Percentiles rank a stretch among this genome's conserved stretches.
Conservation (phyloP, 2,113 vertebrate species). For the Abramis brama region DNA sequence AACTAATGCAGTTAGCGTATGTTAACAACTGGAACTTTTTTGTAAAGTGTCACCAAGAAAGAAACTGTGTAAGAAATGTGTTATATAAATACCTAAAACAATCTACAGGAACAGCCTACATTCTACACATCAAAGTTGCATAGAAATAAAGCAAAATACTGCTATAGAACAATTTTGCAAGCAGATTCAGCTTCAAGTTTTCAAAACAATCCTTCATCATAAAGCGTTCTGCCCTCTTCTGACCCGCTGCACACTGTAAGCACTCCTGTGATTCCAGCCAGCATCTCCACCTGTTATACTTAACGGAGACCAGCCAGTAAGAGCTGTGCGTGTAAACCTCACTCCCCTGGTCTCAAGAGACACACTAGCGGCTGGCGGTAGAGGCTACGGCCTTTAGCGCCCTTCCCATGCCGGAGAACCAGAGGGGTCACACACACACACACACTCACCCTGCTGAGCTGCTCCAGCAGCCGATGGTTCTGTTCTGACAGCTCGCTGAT, state of each 20-base stretch:
- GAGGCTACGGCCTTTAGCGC: not conserved
- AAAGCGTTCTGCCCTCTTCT: not conserved
- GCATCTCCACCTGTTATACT: no score
- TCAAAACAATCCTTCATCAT: not conserved
- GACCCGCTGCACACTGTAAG: not conserved
- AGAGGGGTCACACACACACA: no score
- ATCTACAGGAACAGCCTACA: not conserved
- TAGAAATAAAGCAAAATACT: not conserved
- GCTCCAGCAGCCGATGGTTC: conserved; percentile 96
- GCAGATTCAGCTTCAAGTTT: not conserved
- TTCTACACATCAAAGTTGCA: not conserved
- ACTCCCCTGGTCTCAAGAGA: no score
- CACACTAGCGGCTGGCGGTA: no score
- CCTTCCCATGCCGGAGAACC: no score
- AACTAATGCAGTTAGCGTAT: no score
- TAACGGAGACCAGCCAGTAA: no score
- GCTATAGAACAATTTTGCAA: not conserved
- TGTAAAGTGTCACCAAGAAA: no score
- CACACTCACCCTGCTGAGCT: conserved; percentile 91
- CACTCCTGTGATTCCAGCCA: no score
- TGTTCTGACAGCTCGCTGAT: conserved; percentile 95
- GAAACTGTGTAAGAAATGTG: not conserved
- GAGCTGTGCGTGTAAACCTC: no score
- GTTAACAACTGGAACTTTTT: no score
- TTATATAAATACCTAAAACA: not conserved